Evolutionary conservation across 2,888 invertebrate genomes (phyloP).

Genomic region (Idaea straminata): DNA sequence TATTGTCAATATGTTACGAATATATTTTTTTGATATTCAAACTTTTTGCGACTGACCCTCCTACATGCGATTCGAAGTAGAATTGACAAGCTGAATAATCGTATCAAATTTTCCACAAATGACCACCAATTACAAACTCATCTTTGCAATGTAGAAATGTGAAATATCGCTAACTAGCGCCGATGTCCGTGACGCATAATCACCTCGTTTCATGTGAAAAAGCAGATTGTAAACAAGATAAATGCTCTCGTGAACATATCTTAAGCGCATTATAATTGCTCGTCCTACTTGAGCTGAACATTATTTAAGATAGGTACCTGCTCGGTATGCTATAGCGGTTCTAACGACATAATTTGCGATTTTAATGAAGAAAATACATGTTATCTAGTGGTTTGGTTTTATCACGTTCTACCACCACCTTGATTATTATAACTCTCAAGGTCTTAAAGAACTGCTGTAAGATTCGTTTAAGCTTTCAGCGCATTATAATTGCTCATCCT

Average conservation of each 20-base stretch:
- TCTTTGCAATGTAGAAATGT: constrained; percentile 35
- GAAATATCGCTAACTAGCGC: constrained; percentile 39
- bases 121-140: constrained; percentile 28
- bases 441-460: too few relatives aligned
- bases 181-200: constrained; percentile 38
- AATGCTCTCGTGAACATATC: constrained; percentile 39
- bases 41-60: constrained; percentile 21
- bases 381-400: constrained; percentile 37
- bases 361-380: constrained; percentile 55
- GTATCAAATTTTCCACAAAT: constrained; percentile 45
- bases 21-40: constrained; percentile 19
- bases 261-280: constrained; percentile 61
- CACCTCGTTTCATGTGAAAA: constrained; percentile 44
- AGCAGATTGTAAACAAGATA: constrained; percentile 38
- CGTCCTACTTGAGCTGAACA: constrained; percentile 40
- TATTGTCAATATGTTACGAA: constrained; percentile 44
- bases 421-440: too few relatives aligned
- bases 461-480: too few relatives aligned
- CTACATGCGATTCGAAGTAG: constrained; percentile 27
- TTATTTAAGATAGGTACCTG: constrained; percentile 23
- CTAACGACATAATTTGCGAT: constrained; percentile 54
- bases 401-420: too few relatives aligned
- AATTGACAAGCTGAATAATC: constrained; percentile 47
- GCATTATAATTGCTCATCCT: constrained; percentile 55
- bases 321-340: constrained; percentile 35